Conservation (phyloP, 2,888 invertebrate genomes). For the Psylliodes chrysocephalus region DNA sequence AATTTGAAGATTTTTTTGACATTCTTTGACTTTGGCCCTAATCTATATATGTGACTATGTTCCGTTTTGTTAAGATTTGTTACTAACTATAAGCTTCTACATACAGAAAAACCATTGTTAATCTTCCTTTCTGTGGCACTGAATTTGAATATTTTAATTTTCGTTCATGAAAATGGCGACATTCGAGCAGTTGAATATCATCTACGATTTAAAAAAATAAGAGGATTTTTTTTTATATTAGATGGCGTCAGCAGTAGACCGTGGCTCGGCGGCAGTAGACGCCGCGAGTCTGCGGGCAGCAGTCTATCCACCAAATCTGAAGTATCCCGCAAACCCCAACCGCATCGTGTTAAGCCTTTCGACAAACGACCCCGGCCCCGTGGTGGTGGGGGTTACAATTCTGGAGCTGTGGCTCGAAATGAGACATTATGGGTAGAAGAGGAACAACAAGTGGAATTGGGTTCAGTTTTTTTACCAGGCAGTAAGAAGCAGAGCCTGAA, state of each 20-base stretch:
- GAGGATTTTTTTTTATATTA: constrained; percentile 39
- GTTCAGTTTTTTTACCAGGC: constrained; percentile 84
- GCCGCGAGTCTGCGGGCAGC: constrained; percentile 71
- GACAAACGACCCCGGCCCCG: constrained; percentile 79
- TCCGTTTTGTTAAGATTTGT: no score
- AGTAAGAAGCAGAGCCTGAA: constrained; percentile 93
- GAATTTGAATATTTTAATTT: no score
- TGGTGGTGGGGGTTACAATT: constrained; percentile 66
- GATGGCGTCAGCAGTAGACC: constrained; percentile 68
- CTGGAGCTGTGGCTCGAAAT: constrained; percentile 70
- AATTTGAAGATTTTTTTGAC: no score
- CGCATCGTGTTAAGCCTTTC: constrained; percentile 74
- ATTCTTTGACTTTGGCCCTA: no score
- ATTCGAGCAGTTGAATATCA: no score
- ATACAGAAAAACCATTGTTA: no score
- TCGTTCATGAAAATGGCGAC: no score
- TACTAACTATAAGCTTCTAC: no score
- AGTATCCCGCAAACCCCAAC: constrained; percentile 75
- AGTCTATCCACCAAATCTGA: constrained; percentile 70
- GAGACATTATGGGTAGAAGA: constrained; percentile 74
- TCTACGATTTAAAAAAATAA: no score
- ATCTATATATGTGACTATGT: no score
- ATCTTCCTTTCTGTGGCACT: no score
- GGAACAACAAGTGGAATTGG: constrained; percentile 76
- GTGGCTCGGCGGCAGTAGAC: constrained; percentile 71